Percentiles rank a stretch among this genome's conserved stretches.
These are phyloP conservation scores for Timandra comae DNA, from an alignment of 2,888 invertebrate genomes.

Conservation along the genomic window DNA sequence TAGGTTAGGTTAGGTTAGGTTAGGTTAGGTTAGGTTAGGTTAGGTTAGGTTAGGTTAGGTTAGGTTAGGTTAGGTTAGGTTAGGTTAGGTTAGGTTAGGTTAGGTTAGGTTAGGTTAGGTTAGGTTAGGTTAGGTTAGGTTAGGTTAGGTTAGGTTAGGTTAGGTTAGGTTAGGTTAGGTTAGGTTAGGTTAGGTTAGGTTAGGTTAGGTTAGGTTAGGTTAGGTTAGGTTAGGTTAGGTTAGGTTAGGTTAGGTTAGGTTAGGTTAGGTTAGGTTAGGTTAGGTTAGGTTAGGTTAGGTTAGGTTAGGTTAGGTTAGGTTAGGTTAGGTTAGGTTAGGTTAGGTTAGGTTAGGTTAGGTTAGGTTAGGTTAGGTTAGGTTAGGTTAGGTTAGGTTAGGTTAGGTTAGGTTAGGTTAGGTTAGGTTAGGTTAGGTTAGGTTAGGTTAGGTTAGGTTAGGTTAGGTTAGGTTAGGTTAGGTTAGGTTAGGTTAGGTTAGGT, in stretches of 20 bases:
- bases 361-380: conserved; percentile 15
- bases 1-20: conserved; percentile 6
- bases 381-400: conserved; percentile 15
- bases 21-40: conserved; percentile 6
- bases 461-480: conserved; percentile 13
- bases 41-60: conserved; percentile 12
- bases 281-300: conserved; percentile 7
- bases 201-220: conserved; percentile 7
- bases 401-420: conserved; percentile 11
- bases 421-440: conserved; percentile 11
- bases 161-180: conserved; percentile 6
- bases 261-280: conserved; percentile 7
- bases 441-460: conserved; percentile 10
- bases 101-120: conserved; percentile 9
- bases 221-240: conserved; percentile 7
- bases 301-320: conserved; percentile 8
- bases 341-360: conserved; percentile 13
- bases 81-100: conserved; percentile 12
- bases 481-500: conserved; percentile 7
- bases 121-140: conserved; percentile 7
- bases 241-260: conserved; percentile 7
- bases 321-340: conserved; percentile 6
- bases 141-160: conserved; percentile 9
- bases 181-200: conserved; percentile 7
- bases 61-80: conserved; percentile 18